Conservation (phyloP, 1,140 invertebrate genomes). For the Goniozus legneri region DNA sequence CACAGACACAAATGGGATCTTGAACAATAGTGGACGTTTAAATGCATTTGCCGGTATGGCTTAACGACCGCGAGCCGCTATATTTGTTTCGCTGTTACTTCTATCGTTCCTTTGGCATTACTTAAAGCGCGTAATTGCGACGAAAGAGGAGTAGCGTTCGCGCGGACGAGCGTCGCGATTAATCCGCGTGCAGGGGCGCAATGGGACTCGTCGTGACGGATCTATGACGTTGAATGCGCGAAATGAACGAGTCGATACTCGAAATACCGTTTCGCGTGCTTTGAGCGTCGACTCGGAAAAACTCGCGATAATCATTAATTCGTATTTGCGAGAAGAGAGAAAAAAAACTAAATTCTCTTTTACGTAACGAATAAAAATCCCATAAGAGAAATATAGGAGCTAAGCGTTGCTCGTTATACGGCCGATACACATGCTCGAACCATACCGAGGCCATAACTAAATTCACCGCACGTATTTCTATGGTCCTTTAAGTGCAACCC, state of each 20-base stretch:
- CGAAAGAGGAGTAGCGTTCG: no score
- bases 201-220: no score
- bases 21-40: conserved; percentile 35
- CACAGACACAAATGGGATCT: conserved; percentile 36
- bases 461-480: conserved; percentile 35
- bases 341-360: conserved; percentile 9
- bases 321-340: neutral
- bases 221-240: no score
- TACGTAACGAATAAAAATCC: no score
- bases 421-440: conserved; percentile 2
- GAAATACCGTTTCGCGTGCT: no score
- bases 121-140: no score
- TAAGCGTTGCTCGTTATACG: conserved; percentile 17
- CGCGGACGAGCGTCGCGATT: no score
- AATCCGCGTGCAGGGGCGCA: no score
- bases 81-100: no score
- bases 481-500: conserved; percentile 15
- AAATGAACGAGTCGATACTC: no score
- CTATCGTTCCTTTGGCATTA: no score
- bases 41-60: conserved; percentile 28
- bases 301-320: conserved; percentile 3
- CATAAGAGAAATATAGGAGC: conserved; percentile 3
- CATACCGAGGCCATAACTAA: conserved; percentile 18
- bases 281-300: no score
- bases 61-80: conserved; percentile 34